A percentile compares a stretch with the other conserved stretches of the same genome.
Evolutionary conservation across 2,113 vertebrate species (phyloP).

Genomic region (Menidia beryllina): DNA sequence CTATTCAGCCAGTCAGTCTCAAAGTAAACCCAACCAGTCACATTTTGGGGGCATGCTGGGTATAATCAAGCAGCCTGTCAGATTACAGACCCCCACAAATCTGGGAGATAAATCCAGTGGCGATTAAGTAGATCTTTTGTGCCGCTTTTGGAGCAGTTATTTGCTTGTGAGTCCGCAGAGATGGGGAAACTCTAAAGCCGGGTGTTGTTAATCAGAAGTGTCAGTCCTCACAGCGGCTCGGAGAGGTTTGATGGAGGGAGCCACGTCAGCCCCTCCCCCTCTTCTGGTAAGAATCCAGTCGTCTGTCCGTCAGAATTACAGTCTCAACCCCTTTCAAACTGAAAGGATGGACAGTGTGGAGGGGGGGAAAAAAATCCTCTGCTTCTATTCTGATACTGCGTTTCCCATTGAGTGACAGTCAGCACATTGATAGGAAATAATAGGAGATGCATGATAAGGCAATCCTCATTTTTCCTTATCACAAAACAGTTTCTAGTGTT

Average conservation of each 20-base stretch:
- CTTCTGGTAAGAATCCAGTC: slow-evolving; percentile 11
- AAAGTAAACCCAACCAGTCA: neutral
- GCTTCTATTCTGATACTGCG: too few relatives aligned
- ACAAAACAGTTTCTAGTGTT: too few relatives aligned
- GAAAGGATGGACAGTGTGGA: neutral
- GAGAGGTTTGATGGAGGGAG: slow-evolving; percentile 13
- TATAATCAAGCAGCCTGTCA: slow-evolving; percentile 4
- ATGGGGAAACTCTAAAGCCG: slow-evolving; percentile 43
- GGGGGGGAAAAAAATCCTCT: neutral
- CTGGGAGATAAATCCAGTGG: slow-evolving; percentile 34
- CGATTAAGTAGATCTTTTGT: slow-evolving; percentile 42
- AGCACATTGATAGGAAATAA: too few relatives aligned
- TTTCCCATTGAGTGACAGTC: too few relatives aligned
- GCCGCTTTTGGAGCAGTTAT: slow-evolving; percentile 18
- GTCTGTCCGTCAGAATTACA: slow-evolving; percentile 15
- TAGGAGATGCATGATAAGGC: too few relatives aligned
- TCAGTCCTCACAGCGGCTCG: slow-evolving; percentile 17
- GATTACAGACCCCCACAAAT: slow-evolving; percentile 17
- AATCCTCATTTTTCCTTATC: too few relatives aligned
- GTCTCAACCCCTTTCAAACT: neutral
- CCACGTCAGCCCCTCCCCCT: neutral
- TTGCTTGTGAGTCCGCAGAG: neutral
- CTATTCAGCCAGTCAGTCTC: neutral
- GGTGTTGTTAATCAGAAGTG: slow-evolving; percentile 43
- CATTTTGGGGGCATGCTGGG: neutral